Evolutionary conservation across 1,140 invertebrate species (phyloP).

Genomic region (Colletes gigas): DNA sequence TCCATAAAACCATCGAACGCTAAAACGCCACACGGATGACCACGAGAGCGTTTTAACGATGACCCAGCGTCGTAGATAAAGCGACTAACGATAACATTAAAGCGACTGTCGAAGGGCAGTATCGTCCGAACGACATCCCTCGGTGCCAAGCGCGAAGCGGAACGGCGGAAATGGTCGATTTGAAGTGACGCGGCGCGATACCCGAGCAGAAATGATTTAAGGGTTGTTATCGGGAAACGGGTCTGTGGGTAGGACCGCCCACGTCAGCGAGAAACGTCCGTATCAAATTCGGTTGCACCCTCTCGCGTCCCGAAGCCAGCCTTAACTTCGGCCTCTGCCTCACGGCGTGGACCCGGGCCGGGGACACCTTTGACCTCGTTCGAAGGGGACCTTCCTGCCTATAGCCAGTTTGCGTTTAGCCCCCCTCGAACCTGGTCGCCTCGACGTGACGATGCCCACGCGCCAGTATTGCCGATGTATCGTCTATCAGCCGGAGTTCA

Average conservation of each 20-base stretch:
- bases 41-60: no score
- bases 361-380: not conserved
- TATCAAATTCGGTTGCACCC: constrained; percentile 55
- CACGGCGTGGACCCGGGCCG: not conserved
- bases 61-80: no score
- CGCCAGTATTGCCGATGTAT: constrained; percentile 55
- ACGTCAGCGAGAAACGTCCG: constrained; percentile 55
- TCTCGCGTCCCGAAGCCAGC: constrained; percentile 5
- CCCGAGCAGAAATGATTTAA: constrained; percentile 70
- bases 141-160: not conserved
- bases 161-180: constrained; percentile 13
- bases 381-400: not conserved
- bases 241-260: constrained; percentile 53
- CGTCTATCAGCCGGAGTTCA: constrained; percentile 63
- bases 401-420: not conserved
- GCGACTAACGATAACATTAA: no score
- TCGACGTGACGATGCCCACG: constrained; percentile 14
- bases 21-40: no score
- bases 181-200: not conserved
- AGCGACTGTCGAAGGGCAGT: not conserved
- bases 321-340: constrained; percentile 23
- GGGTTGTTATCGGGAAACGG: constrained; percentile 67
- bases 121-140: not conserved
- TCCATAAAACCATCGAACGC: no score
- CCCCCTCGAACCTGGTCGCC: not conserved